Percentiles rank a stretch among this genome's conserved stretches.
These are phyloP conservation scores for Limanda limanda DNA, from an alignment of 2,113 vertebrate species.

Conservation along the genomic window DNA sequence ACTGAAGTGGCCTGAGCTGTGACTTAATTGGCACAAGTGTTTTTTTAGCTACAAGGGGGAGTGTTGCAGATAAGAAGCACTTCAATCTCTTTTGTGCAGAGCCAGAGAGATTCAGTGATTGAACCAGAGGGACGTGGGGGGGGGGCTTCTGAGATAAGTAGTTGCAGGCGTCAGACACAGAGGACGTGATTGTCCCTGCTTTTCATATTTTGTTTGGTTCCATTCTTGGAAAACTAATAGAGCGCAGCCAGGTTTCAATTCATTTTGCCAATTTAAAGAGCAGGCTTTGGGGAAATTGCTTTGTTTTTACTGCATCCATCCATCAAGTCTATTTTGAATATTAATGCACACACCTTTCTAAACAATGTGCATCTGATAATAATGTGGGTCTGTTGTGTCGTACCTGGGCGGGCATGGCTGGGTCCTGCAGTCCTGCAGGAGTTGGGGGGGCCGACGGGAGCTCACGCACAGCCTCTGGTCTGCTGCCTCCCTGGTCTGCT, in stretches of 20 bases:
- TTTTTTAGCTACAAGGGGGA: constrained; percentile 8
- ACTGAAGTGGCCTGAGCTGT: constrained; percentile 32
- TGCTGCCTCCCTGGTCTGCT: constrained; percentile 88
- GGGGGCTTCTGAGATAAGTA: constrained; percentile 46
- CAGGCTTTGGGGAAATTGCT: constrained; percentile 46
- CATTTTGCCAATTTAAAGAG: constrained; percentile 46
- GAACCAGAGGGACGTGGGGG: constrained; percentile 4
- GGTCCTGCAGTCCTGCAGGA: constrained; percentile 89
- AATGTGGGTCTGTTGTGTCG: constrained; percentile 44
- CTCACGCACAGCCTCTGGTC: constrained; percentile 87
- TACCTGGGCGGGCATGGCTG: constrained; percentile 94
- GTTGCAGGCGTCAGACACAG: constrained; percentile 39
- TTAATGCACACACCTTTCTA: constrained; percentile 21
- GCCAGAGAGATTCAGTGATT: constrained; percentile 35
- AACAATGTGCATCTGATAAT: constrained; percentile 31
- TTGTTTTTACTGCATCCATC: constrained; percentile 32
- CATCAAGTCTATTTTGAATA: constrained; percentile 2
- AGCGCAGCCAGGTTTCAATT: constrained; percentile 42
- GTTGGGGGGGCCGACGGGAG: constrained; percentile 87
- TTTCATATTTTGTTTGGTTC: constrained; percentile 35
- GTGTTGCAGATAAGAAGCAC: constrained; percentile 29
- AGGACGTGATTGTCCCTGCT: not conserved
- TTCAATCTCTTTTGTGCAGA: constrained; percentile 35
- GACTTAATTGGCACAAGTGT: constrained; percentile 41
- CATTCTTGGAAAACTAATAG: constrained; percentile 36